Evolutionary conservation across 2,113 vertebrate species (phyloP), one percentile per base, ranked within the genome.

Genomic region (Seriola dumerili): DNA sequence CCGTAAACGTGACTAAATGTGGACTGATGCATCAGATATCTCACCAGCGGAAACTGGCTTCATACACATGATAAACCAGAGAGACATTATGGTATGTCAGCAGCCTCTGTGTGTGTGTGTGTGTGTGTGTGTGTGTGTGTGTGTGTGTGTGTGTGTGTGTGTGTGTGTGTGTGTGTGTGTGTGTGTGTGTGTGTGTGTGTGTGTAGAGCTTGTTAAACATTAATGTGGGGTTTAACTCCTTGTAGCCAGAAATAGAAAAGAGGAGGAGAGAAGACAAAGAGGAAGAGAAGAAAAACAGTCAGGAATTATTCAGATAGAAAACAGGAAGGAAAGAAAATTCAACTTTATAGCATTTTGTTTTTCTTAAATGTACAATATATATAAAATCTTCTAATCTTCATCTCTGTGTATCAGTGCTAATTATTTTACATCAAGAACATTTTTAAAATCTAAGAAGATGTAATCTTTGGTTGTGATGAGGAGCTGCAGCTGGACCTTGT

Each of bases 231-330:
- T 65, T 81, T 65, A 83, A 85, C 58, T 86, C 68, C 69, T 57
- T 42, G 58, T 52, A 4, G n/a, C 54, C 81, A 81, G 78, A 84
- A 86, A 82, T 80, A 88, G 63, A 88, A 62, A 34, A 10, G 62
- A 72, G 23, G 63, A 61, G 25, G 38, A 36, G 23, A 42, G 16
- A 40, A 58, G 57, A 62, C 4, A 44, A 59, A 74, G 12, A 52
- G 32, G 10, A 46, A 34, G 40, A 48, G 32, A 50, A n/a, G 14
- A 36, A 23, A 52, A 57, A 25, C 34, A 61, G 1, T 25, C 29
- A 46, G 66, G 36, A 36, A 6, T 1, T 6, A 5, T 67, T 55
- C 25, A 69, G 76, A 78, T 29, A 76, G 36, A 40, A 70, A 59
- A 32, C 25, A n/a, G 23, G 50, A 23, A 46, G 4, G 13, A 57